Evolutionary conservation across 2,888 invertebrate genomes (phyloP).

Genomic region (Alitta virens): DNA sequence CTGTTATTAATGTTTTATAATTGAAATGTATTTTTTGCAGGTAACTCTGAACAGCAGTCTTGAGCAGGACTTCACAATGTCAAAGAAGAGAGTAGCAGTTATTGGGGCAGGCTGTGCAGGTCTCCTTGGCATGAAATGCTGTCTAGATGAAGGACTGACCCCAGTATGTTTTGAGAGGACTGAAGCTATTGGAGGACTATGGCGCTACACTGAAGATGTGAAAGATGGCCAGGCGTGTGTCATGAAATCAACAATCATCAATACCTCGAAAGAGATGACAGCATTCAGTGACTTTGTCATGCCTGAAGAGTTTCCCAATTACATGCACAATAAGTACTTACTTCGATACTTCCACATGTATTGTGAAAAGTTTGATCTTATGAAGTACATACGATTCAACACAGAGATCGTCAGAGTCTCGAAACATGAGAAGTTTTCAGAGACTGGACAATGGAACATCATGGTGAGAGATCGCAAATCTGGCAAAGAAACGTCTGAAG

Average conservation of each 20-base stretch:
- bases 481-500: slow-evolving; percentile 28
- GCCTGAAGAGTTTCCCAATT: slow-evolving; percentile 48
- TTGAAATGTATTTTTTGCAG: too few species aligned
- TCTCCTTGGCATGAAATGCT: slow-evolving; percentile 51
- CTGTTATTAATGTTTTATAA: too few species aligned
- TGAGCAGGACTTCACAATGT: background rate
- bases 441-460: slow-evolving; percentile 48
- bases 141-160: slow-evolving; percentile 50
- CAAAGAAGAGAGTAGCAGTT: slow-evolving; percentile 31
- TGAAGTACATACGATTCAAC: slow-evolving; percentile 41
- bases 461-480: slow-evolving; percentile 37
- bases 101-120: slow-evolving; percentile 57
- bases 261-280: slow-evolving; percentile 50
- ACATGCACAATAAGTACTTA: slow-evolving; percentile 53
- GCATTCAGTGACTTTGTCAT: slow-evolving; percentile 54
- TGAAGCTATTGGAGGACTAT: slow-evolving; percentile 46
- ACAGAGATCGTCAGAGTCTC: slow-evolving; percentile 36
- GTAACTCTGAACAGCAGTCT: too few species aligned
- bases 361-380: slow-evolving; percentile 40
- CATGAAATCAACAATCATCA: slow-evolving; percentile 46
- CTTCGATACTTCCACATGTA: slow-evolving; percentile 29
- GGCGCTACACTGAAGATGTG: slow-evolving; percentile 39
- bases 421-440: slow-evolving; percentile 35
- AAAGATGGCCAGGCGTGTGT: slow-evolving; percentile 37
- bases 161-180: slow-evolving; percentile 50